Conservation (phyloP, 2,888 invertebrate genomes). For the Stenoptilia bipunctidactyla region DNA sequence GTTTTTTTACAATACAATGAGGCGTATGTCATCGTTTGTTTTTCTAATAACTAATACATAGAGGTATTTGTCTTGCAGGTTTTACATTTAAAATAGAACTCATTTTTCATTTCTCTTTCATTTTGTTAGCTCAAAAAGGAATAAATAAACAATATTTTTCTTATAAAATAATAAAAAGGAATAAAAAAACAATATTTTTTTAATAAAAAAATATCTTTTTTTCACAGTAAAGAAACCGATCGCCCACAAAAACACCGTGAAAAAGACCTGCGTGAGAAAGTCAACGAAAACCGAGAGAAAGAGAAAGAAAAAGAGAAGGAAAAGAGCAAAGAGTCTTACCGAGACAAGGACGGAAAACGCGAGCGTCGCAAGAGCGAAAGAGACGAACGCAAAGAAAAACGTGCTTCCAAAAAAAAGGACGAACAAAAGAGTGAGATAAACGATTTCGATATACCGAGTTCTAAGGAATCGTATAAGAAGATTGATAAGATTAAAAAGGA, state of each 20-base stretch:
- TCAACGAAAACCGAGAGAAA: constrained; percentile 6
- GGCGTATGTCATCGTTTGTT: no score
- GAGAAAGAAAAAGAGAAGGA: background rate
- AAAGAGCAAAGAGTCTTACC: constrained; percentile 3
- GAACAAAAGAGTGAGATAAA: constrained; percentile 9
- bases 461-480: background rate
- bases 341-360: background rate
- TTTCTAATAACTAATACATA: no score
- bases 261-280: constrained; percentile 1
- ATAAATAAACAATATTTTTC: no score
- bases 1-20: no score
- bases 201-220: no score
- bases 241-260: constrained; percentile 1
- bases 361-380: constrained; percentile 4
- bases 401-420: constrained; percentile 4
- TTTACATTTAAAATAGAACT: no score
- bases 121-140: no score
- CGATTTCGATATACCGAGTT: background rate
- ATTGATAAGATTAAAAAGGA: background rate
- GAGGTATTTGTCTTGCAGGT: no score
- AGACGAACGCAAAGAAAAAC: constrained; percentile 6
- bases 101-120: no score
- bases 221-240: background rate
- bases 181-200: no score
- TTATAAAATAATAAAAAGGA: no score